Base-by-base conservation (phyloP, 2,888 invertebrate species). In the Papilio protenor region DNA sequence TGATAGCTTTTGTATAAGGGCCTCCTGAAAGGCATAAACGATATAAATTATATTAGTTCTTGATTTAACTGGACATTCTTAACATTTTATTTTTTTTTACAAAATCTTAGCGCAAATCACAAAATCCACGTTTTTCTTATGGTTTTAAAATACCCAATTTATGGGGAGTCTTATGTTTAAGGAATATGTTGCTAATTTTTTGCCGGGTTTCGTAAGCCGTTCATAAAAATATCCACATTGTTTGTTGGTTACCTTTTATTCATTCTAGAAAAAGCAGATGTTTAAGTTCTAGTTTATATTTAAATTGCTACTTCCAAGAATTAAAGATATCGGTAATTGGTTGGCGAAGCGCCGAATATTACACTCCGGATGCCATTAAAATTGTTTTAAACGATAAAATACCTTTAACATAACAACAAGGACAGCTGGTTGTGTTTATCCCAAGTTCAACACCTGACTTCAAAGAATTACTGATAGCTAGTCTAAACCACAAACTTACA, bases 351-450 rank as follows among this genome's bases (percentile, higher is more conserved):
- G 33, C 61, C 6, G 18, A 64, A 64, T 64, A 40, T 40, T n/a
- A n/a, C n/a, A 12, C 45, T 40, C 45, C 45, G 40, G 66, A 45
- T 66, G 45, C 66, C 10, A 66, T 66, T 21, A 66, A 66, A 66
- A 66, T 45, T n/a, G 40, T 45, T 66, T 16, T 40, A 8, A 45
- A 45, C 66, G n/a, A 66, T 45, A 45, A 64, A 66, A 66, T 66
- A 66, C 40, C n/a, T 66, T 66, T 6, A 18, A n/a, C 33, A 3
- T 6, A 18, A n/a, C 4, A 21, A 66, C 66, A 40, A 45, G n/a
- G n/a, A 40, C 40, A 45, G 66, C 27, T 40, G 64, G 18, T 59
- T 1, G 10, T 23, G 57, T 55, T 55, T 55, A 23, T 27, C 59
- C 27, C 23, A 23, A 59, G n/a, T n/a, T 66, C 18, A 45, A 18